Evolutionary conservation across 2,113 vertebrate genomes (phyloP).

Genomic region (Montifringilla adamsi): DNA sequence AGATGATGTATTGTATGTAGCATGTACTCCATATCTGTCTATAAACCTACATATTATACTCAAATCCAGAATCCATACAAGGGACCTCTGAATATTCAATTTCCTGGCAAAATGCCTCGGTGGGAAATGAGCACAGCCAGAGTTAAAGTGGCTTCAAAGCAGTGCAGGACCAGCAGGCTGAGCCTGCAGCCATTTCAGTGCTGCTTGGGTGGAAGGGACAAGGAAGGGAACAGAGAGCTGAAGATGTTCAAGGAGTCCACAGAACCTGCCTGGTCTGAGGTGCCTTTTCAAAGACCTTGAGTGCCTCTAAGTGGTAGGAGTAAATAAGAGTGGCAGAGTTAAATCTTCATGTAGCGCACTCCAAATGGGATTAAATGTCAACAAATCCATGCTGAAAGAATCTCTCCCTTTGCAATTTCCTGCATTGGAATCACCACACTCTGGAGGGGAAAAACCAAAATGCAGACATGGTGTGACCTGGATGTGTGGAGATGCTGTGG

Average conservation of each 20-base stretch:
- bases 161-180: not conserved
- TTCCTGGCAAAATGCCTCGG: not conserved
- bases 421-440: not conserved
- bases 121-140: not conserved
- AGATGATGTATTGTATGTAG: not conserved
- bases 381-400: not conserved
- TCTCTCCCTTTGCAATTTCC: not conserved
- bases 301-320: constrained; percentile 38
- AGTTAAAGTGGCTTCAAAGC: not conserved
- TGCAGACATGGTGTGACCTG: not conserved
- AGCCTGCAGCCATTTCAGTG: not conserved
- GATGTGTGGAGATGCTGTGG: not conserved
- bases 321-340: not conserved
- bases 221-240: not conserved
- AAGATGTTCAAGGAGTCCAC: not conserved
- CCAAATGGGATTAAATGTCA: not conserved
- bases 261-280: constrained; percentile 25
- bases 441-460: not conserved
- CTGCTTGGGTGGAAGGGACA: not conserved
- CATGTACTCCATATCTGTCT: not conserved
- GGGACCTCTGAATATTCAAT: not conserved
- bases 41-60: not conserved
- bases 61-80: not conserved
- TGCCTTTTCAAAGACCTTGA: not conserved
- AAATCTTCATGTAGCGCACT: not conserved